Base-by-base conservation (phyloP, 30 jellyfish, hydroid and myxozoan genomes). In the Aurelia aurita complex sp. Pacific region DNA sequence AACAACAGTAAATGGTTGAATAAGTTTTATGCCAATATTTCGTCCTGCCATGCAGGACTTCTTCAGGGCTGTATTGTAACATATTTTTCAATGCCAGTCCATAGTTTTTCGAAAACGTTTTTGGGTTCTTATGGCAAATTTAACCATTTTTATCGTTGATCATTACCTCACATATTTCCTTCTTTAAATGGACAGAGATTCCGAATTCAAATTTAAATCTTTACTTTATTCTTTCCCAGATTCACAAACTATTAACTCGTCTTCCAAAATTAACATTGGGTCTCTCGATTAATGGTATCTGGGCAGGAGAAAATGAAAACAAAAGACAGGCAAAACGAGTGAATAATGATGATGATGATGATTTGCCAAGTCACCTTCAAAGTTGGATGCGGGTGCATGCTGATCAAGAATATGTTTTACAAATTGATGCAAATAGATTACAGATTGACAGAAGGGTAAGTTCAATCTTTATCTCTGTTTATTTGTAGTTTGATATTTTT, bases 361-460 rank as follows among this genome's bases (percentile, higher is more conserved):
- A 4, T 7, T 46, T 46, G 57, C 80, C 91, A 2, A 61, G 73
- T 10, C 40, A 73, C 12, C 23, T 52, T 4, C 90, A 59, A 73
- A 83, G 50, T 14, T 86, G 98, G 97, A 46, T 76, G 73, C 19
- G 51, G 13, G 97, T 92, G 12, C 91, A 75, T 57, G 96, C 97
- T 10, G 97, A 85, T 60, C 90, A 74, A 35, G 96, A 91, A 74
- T 91, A 79, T 54, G 23, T 89, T n/a, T 62, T 91, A 43, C 92
- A 91, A 74, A 71, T 92, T 73, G 80, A 82, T 60, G 67, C 85
- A 33, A 92, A 67, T 33, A 80, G 97, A 83, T n/a, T 68, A 10
- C 98, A 92, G 55, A 40, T 92, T 7, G 79, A 79, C 52, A 76
- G 42, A 10, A 74, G 77, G 78, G 91, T 81, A 33, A 38, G 62